Evolutionary conservation across 1,140 invertebrate genomes (phyloP), one percentile per base, ranked within the genome.

Genomic region (Phocides pigmalion): DNA sequence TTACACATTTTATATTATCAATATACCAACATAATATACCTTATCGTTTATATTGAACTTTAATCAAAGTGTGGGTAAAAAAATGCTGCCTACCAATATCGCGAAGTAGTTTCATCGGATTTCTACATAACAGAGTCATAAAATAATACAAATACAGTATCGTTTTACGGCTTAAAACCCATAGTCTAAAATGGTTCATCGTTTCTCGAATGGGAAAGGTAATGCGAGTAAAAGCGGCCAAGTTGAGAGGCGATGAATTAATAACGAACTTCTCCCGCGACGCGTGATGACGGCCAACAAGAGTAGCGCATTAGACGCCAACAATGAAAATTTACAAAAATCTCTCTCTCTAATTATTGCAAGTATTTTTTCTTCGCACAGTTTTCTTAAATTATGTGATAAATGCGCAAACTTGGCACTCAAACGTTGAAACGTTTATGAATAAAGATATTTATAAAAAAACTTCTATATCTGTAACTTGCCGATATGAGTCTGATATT

Each of bases 221-320:
- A 75, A 74, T 77, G 80, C 72, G 69, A 74, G 72, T 72, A 79
- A 82, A 80, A 86, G 70, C 71, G 74, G 74, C 69, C 68, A 64
- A 82, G 81, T 79, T 80, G 77, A 84, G 73, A 86, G 79, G 74
- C 76, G 74, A 76, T 91, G 85, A 91, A 91, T 91, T 87, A 88
- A 87, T 89, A 91, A 89, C 79, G 78, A 91, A 89, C 76, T 87
- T 86, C 85, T 81, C 81, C 82, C 80, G 87, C 84, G 85, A 89
- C 84, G 81, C 82, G 80, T 87, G 85, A 86, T 91, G 85, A 91
- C 89, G 85, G 85, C 84, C 83, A 72, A 91, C 89, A 91, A 82
- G 87, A 87, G 84, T 91, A 84, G 79, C 83, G 87, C 89, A 91
- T 91, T 91, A 91, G 85, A 84, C 73, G 76, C 64, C 62, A 78